Evolutionary conservation across 2,113 vertebrate species (phyloP), one percentile per base, ranked within the genome.

Genomic region (Actenoides lindsayi): DNA sequence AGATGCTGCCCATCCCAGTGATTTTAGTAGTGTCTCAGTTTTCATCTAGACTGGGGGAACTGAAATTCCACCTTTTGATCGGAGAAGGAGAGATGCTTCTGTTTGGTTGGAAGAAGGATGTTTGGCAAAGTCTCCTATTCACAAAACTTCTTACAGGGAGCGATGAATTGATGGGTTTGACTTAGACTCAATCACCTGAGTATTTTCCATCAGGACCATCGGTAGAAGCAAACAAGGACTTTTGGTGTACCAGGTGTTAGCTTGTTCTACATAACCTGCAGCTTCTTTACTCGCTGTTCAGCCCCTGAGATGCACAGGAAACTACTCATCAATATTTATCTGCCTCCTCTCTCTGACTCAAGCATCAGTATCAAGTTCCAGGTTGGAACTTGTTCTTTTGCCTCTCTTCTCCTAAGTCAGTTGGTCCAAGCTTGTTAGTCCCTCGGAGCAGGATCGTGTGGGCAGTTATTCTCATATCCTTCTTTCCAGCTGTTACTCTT

Each of bases 401-500:
- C 42, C 27, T 51, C 42, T 27, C 14, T 63, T 76, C 20, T 50
- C 33, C 30, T 54, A 5, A 62, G 48, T 63, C 31, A 14, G 56
- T 44, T 42, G 37, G 63, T 27, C 63, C 81, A 6, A 70, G 56
- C 77, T 50, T 30, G 27, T 42, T 35, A 50, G 63, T 51, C 33
- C 50, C 23, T 20, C 1, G 0, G 56, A 69, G 50, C 0, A 0
- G 50, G 42, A 39, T 33, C 0, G 0, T 16, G 31, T 63, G 42
- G 64, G 42, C 42, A 24, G 13, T 17, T 39, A 9, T 54, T 70
- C 64, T 51, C 5, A 2, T 18, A 60, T 35, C 46, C 54, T 50
- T 31, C 50, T 39, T 57, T 82, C 23, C 28, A 19, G 0, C 24
- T 56, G 30, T 31, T 62, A 27, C 30, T 46, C 44, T 56, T 87